Conservation (phyloP, 2,797 vertebrate species). For the Falco columbarius region DNA sequence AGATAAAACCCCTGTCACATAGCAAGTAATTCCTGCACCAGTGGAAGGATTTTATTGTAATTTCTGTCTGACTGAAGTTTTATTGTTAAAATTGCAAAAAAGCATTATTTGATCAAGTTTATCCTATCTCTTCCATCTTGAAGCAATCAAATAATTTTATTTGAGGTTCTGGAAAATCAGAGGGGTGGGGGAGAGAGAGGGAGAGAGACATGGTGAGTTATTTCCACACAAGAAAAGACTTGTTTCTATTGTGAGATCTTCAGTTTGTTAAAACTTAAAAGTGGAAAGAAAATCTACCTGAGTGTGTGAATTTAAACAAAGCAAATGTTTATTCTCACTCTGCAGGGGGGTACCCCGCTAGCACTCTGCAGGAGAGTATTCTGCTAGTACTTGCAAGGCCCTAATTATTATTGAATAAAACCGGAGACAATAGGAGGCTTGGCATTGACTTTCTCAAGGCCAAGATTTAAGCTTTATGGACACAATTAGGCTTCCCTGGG, state of each 20-base stretch:
- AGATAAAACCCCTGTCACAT: background rate
- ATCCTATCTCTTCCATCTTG: background rate
- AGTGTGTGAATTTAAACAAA: background rate
- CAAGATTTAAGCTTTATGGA: background rate
- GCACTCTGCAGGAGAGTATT: background rate
- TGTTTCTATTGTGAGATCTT: background rate
- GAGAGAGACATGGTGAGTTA: background rate
- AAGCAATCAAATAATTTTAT: background rate
- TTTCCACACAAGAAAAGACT: background rate
- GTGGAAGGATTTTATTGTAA: background rate
- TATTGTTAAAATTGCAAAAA: background rate
- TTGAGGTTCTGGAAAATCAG: background rate
- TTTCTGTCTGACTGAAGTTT: background rate
- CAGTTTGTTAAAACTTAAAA: background rate
- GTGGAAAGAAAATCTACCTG: background rate
- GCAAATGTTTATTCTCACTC: background rate
- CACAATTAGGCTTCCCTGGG: background rate
- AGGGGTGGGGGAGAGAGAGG: fast-evolving
- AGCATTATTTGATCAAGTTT: background rate
- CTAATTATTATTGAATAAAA: background rate
- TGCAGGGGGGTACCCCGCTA: background rate
- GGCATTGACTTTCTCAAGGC: background rate
- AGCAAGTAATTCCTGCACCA: background rate
- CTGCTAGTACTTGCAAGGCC: background rate
- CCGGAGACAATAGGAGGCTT: background rate